Percentiles rank a stretch among this genome's conserved stretches.
Evolutionary conservation across 2,113 vertebrate genomes (phyloP).

Genomic region (Rhinolophus ferrumequinum): DNA sequence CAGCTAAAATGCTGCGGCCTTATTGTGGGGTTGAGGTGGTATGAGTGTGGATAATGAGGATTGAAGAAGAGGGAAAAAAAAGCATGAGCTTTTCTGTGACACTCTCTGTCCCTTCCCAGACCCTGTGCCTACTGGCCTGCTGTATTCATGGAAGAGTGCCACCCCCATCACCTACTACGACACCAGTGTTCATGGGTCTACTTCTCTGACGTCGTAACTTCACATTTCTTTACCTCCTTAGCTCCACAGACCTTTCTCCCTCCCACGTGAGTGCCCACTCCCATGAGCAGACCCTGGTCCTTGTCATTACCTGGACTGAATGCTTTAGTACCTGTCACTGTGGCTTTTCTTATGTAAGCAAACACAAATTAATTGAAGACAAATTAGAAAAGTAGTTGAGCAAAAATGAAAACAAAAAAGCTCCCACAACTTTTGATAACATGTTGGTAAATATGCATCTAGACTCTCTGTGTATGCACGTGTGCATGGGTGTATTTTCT

Average conservation of each 20-base stretch:
- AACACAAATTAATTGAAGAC: background rate
- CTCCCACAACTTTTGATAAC: background rate
- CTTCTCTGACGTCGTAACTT: rapidly evolving
- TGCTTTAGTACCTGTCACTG: background rate
- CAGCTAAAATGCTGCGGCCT: background rate
- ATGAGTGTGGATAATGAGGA: rapidly evolving
- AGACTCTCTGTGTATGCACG: background rate
- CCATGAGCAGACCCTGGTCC: background rate
- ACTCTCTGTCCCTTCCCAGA: background rate
- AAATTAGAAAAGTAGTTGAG: background rate
- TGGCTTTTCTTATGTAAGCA: background rate
- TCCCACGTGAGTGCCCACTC: background rate
- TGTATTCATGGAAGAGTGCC: rapidly evolving
- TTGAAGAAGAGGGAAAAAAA: background rate
- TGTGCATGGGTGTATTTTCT: background rate
- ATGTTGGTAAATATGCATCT: background rate
- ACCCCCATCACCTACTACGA: rapidly evolving
- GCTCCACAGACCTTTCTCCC: background rate
- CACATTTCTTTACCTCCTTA: background rate
- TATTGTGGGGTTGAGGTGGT: background rate
- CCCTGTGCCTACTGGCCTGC: background rate
- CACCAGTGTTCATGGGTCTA: background rate
- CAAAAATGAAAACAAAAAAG: background rate
- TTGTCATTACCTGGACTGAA: background rate
- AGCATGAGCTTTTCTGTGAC: background rate